A percentile compares a stretch with the other conserved stretches of the same genome.
Conservation (phyloP, 2,888 invertebrate genomes). For the Eucera pruinosa region DNA sequence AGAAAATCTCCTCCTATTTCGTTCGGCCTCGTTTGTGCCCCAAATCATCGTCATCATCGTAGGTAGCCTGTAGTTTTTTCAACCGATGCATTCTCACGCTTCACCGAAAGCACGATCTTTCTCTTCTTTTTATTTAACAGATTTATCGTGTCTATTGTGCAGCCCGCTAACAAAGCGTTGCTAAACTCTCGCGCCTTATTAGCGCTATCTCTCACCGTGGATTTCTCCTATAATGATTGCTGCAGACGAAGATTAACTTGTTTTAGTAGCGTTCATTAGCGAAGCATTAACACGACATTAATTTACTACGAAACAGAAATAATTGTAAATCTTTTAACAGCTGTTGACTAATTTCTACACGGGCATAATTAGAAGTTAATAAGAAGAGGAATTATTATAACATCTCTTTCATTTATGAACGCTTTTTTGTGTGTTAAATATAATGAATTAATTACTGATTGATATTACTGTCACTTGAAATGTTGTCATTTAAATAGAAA, state of each 20-base stretch:
- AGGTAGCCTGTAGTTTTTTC: slow-evolving; percentile 30
- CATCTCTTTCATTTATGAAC: too few relatives aligned
- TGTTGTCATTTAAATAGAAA: too few relatives aligned
- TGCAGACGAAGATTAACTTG: slow-evolving; percentile 2
- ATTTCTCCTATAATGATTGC: slow-evolving; percentile 18
- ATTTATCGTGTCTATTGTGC: slow-evolving; percentile 47
- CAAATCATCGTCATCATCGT: slow-evolving; percentile 48
- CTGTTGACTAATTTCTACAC: too few relatives aligned
- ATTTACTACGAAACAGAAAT: background rate
- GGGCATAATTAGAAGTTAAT: too few relatives aligned
- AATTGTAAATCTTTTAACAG: too few relatives aligned
- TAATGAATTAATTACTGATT: too few relatives aligned
- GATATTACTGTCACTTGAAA: too few relatives aligned
- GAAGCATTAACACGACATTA: too few relatives aligned
- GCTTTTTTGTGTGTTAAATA: too few relatives aligned
- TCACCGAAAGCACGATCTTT: slow-evolving; percentile 33
- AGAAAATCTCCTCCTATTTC: slow-evolving; percentile 37
- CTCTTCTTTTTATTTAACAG: slow-evolving; percentile 31
- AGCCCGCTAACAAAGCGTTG: slow-evolving; percentile 43
- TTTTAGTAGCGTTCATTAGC: background rate
- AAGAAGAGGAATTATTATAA: too few relatives aligned
- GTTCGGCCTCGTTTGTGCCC: slow-evolving; percentile 45
- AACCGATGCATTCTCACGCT: slow-evolving; percentile 63
- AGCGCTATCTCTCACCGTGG: slow-evolving; percentile 12
- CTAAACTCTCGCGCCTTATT: slow-evolving; percentile 29